These are phyloP conservation scores for Erpobdella octoculata DNA, from an alignment of 2,888 invertebrate species.

Conservation along the genomic window DNA sequence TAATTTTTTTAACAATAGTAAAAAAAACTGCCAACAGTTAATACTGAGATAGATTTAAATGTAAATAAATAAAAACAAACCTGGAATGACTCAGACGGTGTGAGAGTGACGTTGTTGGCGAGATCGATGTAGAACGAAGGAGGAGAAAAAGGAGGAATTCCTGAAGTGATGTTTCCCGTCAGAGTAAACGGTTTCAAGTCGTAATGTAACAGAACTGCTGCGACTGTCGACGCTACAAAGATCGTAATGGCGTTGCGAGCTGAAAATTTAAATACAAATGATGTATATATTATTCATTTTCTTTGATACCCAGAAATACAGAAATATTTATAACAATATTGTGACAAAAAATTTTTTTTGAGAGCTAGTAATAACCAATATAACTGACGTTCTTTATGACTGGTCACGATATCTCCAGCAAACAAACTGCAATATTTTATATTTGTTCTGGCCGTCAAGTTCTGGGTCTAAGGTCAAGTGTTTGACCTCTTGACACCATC, in stretches of 20 bases:
- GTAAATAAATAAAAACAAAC: slow-evolving; percentile 11
- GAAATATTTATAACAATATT: too few relatives aligned
- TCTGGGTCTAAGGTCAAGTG: too few relatives aligned
- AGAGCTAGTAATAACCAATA: too few relatives aligned
- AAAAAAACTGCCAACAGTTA: slow-evolving; percentile 3
- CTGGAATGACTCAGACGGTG: slow-evolving; percentile 27
- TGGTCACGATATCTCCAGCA: too few relatives aligned
- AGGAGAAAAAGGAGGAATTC: slow-evolving; percentile 34
- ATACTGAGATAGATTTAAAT: background rate
- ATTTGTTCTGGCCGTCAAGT: too few relatives aligned
- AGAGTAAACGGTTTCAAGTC: slow-evolving; percentile 33
- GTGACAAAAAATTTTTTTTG: too few relatives aligned
- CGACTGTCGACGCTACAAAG: slow-evolving; percentile 34
- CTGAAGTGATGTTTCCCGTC: slow-evolving; percentile 35
- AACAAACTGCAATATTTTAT: too few relatives aligned
- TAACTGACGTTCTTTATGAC: too few relatives aligned
- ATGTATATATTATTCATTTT: too few relatives aligned
- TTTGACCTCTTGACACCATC: too few relatives aligned
- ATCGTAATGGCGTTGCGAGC: slow-evolving; percentile 39
- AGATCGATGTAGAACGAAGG: slow-evolving; percentile 32
- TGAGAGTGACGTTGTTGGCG: slow-evolving; percentile 26
- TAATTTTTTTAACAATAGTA: too few relatives aligned
- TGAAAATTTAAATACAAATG: slow-evolving; percentile 29
- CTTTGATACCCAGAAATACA: too few relatives aligned
- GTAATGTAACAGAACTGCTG: slow-evolving; percentile 31